A percentile compares a stretch with the other conserved stretches of the same genome.
phyloP scores from a whole-genome alignment of 2,797 vertebrate species.

The Hafferia zeledoni region DNA sequence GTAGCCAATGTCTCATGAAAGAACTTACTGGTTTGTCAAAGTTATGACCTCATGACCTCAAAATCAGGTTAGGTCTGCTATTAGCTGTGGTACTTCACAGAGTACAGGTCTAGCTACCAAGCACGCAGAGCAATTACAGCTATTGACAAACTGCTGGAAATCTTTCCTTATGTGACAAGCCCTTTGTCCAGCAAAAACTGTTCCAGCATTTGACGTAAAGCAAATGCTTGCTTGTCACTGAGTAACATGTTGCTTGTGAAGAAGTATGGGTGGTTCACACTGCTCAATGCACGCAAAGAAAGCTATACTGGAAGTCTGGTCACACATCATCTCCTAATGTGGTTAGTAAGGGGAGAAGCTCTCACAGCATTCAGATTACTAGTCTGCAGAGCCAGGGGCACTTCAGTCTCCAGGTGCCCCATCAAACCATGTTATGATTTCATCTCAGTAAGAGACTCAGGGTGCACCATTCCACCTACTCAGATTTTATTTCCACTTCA shows the following conservation, averaged over 20 bases:
- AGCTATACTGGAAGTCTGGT: not conserved
- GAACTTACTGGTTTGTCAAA: not conserved
- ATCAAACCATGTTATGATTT: not conserved
- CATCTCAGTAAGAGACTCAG: not conserved
- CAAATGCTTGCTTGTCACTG: not conserved
- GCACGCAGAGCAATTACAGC: not conserved
- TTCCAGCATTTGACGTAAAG: not conserved
- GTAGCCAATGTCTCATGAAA: not conserved
- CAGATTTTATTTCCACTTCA: not conserved
- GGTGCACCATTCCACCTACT: not conserved
- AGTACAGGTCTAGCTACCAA: not conserved
- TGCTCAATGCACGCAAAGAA: not conserved
- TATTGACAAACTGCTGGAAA: not conserved
- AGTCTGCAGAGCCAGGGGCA: not conserved
- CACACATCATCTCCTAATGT: not conserved
- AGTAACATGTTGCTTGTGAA: not conserved
- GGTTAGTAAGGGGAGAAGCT: not conserved
- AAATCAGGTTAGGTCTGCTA: not conserved
- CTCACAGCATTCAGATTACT: not conserved
- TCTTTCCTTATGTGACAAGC: not conserved
- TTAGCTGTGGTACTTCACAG: not conserved
- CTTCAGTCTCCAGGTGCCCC: not conserved
- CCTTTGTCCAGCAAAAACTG: not conserved
- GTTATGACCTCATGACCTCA: not conserved
- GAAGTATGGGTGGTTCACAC: rapidly evolving